Conservation (phyloP, 2,888 invertebrate genomes). For the Hoplodrina ambigua region DNA sequence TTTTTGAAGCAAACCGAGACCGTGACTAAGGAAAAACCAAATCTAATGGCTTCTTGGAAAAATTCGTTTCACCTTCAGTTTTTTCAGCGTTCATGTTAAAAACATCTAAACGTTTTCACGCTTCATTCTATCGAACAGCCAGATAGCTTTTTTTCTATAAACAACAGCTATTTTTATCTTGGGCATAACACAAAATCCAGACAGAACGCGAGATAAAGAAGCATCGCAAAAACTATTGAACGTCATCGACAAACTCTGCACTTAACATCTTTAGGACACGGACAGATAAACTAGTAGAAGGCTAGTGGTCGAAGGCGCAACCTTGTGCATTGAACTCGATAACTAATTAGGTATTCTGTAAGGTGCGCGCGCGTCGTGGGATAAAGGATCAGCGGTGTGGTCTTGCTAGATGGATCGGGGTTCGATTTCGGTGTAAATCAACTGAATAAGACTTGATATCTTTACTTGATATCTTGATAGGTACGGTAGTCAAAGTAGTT, state of each 20-base stretch:
- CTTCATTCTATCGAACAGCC: conserved; percentile 26
- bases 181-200: conserved; percentile 25
- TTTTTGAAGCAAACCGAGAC: conserved; percentile 8
- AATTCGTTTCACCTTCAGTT: conserved; percentile 20
- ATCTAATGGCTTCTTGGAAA: conserved; percentile 22
- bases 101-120: conserved; percentile 33
- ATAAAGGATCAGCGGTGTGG: conserved; percentile 70
- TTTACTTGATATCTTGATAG: neutral
- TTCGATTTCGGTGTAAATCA: conserved; percentile 42
- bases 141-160: conserved; percentile 29
- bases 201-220: conserved; percentile 25
- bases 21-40: conserved; percentile 8
- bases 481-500: neutral
- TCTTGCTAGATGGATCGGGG: conserved; percentile 37
- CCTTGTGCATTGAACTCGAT: conserved; percentile 72
- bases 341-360: conserved; percentile 71
- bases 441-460: neutral
- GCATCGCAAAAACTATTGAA: conserved; percentile 41
- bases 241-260: neutral
- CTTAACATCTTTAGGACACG: conserved; percentile 22
- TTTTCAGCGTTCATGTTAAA: conserved; percentile 25
- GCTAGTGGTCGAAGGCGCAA: conserved; percentile 44
- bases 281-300: conserved; percentile 44
- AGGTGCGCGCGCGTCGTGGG: conserved; percentile 67
- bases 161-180: conserved; percentile 49